These are phyloP conservation scores for Drosophila punjabiensis DNA, from an alignment of 1,140 invertebrate species.

Conservation along the genomic window DNA sequence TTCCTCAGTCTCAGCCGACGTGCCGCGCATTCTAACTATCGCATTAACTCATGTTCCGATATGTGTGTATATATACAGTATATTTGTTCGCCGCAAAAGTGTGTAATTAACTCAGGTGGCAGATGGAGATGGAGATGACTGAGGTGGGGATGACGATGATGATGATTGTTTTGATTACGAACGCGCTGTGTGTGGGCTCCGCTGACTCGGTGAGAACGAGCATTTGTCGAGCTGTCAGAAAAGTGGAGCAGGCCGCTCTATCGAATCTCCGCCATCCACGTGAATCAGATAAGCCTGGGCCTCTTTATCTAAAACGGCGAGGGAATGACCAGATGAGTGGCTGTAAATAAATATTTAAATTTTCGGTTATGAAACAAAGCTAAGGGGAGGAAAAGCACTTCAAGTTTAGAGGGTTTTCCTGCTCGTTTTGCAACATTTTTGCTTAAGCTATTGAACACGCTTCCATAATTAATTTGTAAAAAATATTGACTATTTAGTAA, in stretches of 20 bases:
- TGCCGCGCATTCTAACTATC: conserved; percentile 59
- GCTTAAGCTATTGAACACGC: not conserved
- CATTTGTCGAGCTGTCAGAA: conserved; percentile 51
- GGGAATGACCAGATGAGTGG: conserved; percentile 23
- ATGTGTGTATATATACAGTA: conserved; percentile 2
- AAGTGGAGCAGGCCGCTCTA: conserved; percentile 32
- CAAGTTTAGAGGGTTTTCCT: not conserved
- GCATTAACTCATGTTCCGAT: conserved; percentile 37
- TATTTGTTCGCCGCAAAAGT: conserved; percentile 18
- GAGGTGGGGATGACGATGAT: conserved; percentile 1
- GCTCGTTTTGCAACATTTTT: not conserved
- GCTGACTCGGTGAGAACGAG: conserved; percentile 20
- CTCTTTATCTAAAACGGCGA: conserved; percentile 27
- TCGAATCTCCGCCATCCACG: conserved; percentile 23
- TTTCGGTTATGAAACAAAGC: not conserved
- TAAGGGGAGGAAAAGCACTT: not conserved
- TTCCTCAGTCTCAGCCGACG: conserved; percentile 53
- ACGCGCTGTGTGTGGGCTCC: conserved; percentile 43
- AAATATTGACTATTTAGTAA: not conserved
- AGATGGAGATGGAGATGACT: conserved; percentile 22
- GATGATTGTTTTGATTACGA: conserved; percentile 21
- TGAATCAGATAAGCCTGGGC: conserved; percentile 43
- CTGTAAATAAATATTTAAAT: conserved; percentile 8
- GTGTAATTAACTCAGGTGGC: conserved; percentile 40
- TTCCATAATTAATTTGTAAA: not conserved